Evolutionary conservation across 1,140 invertebrate species (phyloP).

Genomic region (Neotoxoptera formosana): DNA sequence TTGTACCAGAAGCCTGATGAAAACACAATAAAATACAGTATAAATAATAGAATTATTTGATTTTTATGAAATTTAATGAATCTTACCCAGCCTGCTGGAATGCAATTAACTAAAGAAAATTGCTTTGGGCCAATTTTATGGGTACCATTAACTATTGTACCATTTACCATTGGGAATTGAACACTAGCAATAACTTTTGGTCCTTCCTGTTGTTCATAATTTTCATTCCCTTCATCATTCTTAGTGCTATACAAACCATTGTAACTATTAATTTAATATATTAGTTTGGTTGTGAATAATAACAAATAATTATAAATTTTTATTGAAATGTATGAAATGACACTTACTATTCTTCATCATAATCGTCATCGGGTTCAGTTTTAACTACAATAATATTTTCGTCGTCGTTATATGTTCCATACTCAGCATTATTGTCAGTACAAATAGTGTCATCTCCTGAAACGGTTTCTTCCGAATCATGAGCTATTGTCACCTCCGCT

Average conservation of each 20-base stretch:
- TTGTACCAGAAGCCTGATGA: conserved; percentile 63
- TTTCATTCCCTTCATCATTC: conserved; percentile 39
- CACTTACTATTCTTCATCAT: conserved; percentile 51
- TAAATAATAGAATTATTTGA: not conserved
- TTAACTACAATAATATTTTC: conserved; percentile 54
- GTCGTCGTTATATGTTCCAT: conserved; percentile 52
- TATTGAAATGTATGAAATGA: not conserved
- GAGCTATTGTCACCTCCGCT: conserved; percentile 50
- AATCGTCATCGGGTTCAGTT: conserved; percentile 49
- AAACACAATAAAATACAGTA: not conserved
- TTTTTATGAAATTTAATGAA: not conserved
- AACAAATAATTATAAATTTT: conserved; percentile 1
- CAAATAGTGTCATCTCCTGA: conserved; percentile 51
- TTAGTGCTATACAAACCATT: conserved; percentile 41
- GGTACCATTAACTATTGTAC: conserved; percentile 48
- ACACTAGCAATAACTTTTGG: conserved; percentile 50
- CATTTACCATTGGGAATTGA: conserved; percentile 49
- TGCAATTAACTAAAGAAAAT: conserved; percentile 48
- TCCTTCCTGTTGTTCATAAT: conserved; percentile 40
- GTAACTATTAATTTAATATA: conserved; percentile 39
- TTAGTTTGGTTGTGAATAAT: conserved; percentile 5
- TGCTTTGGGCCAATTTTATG: conserved; percentile 51
- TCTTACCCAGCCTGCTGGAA: conserved; percentile 48
- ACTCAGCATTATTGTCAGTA: conserved; percentile 51
- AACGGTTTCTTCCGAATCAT: conserved; percentile 49